A percentile compares a stretch with the other conserved stretches of the same genome.
These are phyloP conservation scores for Neolamprologus sp. DNA, from an alignment of 2,113 vertebrate genomes.

Conservation along the genomic window DNA sequence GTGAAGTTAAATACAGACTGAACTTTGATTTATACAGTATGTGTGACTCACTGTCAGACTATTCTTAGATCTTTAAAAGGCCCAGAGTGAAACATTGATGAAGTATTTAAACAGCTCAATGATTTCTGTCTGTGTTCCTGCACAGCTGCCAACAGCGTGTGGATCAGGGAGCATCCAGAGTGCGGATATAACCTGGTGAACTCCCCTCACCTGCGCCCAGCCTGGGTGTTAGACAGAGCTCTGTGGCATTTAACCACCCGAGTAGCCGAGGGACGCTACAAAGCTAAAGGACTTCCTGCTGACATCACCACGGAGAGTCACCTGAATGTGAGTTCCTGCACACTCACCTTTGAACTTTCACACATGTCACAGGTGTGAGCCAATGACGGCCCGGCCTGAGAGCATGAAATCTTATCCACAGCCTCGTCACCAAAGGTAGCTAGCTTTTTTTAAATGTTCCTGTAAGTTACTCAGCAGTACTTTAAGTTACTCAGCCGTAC, in stretches of 20 bases:
- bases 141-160: slow-evolving; percentile 55
- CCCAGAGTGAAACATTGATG: fast-evolving
- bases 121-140: fast-evolving
- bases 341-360: neutral
- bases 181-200: slow-evolving; percentile 64
- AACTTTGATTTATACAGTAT: neutral
- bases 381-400: fast-evolving
- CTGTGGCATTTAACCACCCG: slow-evolving; percentile 51
- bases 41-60: neutral
- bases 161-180: slow-evolving; percentile 57
- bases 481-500: neutral
- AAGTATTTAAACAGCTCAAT: neutral
- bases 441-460: fast-evolving
- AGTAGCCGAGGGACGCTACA: slow-evolving; percentile 41
- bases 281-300: slow-evolving; percentile 43
- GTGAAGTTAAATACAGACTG: slow-evolving; percentile 5
- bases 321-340: slow-evolving; percentile 30
- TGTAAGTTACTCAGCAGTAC: fast-evolving
- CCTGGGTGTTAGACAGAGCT: slow-evolving; percentile 62
- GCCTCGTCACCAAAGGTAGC: neutral
- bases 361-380: neutral
- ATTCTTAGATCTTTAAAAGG: neutral
- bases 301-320: slow-evolving; percentile 45
- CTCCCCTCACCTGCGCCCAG: slow-evolving; percentile 57
- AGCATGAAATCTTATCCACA: neutral